phyloP scores from a whole-genome alignment of 2,888 invertebrate species.

The Myopa tessellatipennis region DNA sequence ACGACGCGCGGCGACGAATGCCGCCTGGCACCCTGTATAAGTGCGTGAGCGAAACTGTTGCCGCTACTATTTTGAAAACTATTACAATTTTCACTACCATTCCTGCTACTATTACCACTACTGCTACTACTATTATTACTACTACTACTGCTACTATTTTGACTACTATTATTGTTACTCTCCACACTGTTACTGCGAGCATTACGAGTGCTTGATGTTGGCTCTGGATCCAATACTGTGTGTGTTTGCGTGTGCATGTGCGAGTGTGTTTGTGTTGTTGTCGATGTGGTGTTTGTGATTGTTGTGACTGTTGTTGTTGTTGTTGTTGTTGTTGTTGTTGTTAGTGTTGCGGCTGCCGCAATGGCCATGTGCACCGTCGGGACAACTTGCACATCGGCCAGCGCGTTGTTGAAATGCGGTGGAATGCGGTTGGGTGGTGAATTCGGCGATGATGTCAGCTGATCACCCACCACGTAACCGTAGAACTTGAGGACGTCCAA shows the following conservation, averaged over 20 bases:
- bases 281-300: slow-evolving; percentile 24
- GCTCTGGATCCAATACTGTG: slow-evolving; percentile 20
- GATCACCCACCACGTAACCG: slow-evolving; percentile 83
- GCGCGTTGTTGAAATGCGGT: slow-evolving; percentile 24
- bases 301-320: slow-evolving; percentile 43
- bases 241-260: slow-evolving; percentile 23
- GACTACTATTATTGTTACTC: slow-evolving; percentile 53
- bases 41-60: slow-evolving; percentile 39
- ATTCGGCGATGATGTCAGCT: slow-evolving; percentile 64
- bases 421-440: slow-evolving; percentile 53
- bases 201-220: slow-evolving; percentile 44
- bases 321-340: slow-evolving; percentile 43
- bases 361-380: slow-evolving; percentile 42
- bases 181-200: slow-evolving; percentile 50
- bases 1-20: slow-evolving; percentile 55
- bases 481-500: slow-evolving; percentile 93
- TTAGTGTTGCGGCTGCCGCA: slow-evolving; percentile 51
- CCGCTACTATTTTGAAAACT: slow-evolving; percentile 21
- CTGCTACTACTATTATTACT: slow-evolving; percentile 41
- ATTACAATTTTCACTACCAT: slow-evolving; percentile 37
- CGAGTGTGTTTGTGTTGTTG: slow-evolving; percentile 36
- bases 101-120: slow-evolving; percentile 51
- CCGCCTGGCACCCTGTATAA: slow-evolving; percentile 41
- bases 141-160: slow-evolving; percentile 39
- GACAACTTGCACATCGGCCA: slow-evolving; percentile 56